phyloP scores from a whole-genome alignment of 1,140 invertebrate genomes.

The Drosophila athabasca region DNA sequence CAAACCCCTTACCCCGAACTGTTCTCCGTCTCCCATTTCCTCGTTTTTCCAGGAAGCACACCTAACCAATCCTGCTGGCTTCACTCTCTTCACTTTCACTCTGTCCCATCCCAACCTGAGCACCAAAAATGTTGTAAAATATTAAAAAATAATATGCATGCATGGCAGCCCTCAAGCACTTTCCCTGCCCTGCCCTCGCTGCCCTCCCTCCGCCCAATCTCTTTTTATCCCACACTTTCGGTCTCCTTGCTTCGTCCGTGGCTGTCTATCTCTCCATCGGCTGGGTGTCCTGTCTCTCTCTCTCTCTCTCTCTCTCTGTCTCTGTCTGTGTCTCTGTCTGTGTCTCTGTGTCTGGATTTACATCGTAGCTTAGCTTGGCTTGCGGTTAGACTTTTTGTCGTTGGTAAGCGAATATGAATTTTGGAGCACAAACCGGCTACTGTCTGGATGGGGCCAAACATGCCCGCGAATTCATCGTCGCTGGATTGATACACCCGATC shows the following conservation, averaged over 20 bases:
- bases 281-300: not conserved
- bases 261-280: too few species aligned
- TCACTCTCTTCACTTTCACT: too few species aligned
- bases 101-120: constrained; percentile 38
- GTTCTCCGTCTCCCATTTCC: not conserved
- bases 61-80: too few species aligned
- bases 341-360: not conserved
- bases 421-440: constrained; percentile 73
- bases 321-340: too few species aligned
- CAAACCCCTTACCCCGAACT: too few species aligned
- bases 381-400: constrained; percentile 36
- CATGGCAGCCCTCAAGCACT: constrained; percentile 47
- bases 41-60: too few species aligned
- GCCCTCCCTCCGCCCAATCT: too few species aligned
- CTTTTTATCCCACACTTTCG: not conserved
- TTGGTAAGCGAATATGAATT: constrained; percentile 28
- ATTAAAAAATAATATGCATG: constrained; percentile 79
- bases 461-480: constrained; percentile 80
- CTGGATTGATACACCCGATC: constrained; percentile 80
- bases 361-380: constrained; percentile 5
- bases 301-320: not conserved
- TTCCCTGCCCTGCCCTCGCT: too few species aligned
- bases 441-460: constrained; percentile 81
- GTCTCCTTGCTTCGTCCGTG: not conserved
- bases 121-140: constrained; percentile 64